Conservation (phyloP, 2,113 vertebrate genomes). For the Arothron firmamentum region DNA sequence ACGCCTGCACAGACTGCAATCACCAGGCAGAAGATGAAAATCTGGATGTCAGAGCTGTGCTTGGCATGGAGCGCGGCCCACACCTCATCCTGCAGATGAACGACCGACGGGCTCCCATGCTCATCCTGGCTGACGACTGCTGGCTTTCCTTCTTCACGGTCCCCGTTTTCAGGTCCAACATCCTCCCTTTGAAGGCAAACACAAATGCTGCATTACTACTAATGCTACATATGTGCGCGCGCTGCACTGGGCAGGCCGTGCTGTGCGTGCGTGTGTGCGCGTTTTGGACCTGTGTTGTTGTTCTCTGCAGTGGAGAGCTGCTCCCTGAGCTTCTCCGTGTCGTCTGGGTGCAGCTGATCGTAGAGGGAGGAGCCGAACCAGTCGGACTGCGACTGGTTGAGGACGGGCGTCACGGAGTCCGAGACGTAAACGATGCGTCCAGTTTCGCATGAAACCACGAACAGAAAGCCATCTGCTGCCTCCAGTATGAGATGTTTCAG, state of each 20-base stretch:
- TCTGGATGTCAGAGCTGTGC: not conserved
- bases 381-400: conserved; percentile 90
- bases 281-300: conserved; percentile 80
- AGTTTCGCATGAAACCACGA: conserved; percentile 94
- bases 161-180: conserved; percentile 94
- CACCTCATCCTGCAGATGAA: conserved; percentile 99
- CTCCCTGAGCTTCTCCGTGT: conserved; percentile 91
- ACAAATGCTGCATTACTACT: not conserved
- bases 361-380: conserved; percentile 95
- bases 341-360: conserved; percentile 94
- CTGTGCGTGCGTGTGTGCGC: too few relatives aligned
- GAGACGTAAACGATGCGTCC: conserved; percentile 92
- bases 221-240: too few relatives aligned
- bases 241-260: too few relatives aligned
- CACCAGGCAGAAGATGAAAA: not conserved
- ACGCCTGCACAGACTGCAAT: not conserved
- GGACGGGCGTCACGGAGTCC: conserved; percentile 89
- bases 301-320: conserved; percentile 94
- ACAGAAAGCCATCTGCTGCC: conserved; percentile 94
- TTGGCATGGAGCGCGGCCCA: not conserved
- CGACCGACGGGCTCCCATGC: conserved; percentile 90
- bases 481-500: conserved; percentile 95
- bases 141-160: conserved; percentile 98
- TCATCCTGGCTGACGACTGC: conserved; percentile 93
- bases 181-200: conserved; percentile 77